A percentile compares a stretch with the other conserved stretches of the same genome.
phyloP scores from a whole-genome alignment of 92 coral and sea anemone species.

The Palythoa heliodiscus region DNA sequence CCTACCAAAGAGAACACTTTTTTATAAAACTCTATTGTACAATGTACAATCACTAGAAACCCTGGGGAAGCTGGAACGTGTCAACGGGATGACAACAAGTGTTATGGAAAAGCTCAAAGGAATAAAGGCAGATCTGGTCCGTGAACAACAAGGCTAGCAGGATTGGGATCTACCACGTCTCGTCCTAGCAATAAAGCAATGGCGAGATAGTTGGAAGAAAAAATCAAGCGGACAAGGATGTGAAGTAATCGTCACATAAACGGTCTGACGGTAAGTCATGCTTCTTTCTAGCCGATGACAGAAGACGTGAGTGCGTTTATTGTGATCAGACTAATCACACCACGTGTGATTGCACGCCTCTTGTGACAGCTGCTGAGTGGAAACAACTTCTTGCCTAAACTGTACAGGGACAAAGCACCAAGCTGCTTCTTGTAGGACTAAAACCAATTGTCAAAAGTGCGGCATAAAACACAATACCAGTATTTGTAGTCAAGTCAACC shows the following conservation, averaged over 20 bases:
- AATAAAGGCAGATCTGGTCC: too few species aligned
- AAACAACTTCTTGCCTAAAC: not conserved
- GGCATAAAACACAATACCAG: not conserved
- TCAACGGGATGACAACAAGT: not conserved
- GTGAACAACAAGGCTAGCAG: slow-evolving; percentile 24
- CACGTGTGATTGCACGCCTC: not conserved
- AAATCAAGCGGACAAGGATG: not conserved
- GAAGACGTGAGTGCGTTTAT: slow-evolving; percentile 35
- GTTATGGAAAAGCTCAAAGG: slow-evolving; percentile 28
- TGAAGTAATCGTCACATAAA: not conserved
- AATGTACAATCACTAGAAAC: slow-evolving; percentile 44
- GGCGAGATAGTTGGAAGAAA: slow-evolving; percentile 5
- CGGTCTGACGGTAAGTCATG: not conserved
- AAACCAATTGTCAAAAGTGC: not conserved
- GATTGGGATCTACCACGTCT: slow-evolving; percentile 23
- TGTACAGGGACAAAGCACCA: slow-evolving; percentile 18
- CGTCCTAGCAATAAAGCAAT: slow-evolving; percentile 4
- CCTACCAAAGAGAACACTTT: not conserved
- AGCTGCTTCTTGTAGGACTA: slow-evolving; percentile 13
- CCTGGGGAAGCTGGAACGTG: slow-evolving; percentile 25
- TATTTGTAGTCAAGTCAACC: not conserved
- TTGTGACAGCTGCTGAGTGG: not conserved
- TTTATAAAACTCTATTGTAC: too few species aligned
- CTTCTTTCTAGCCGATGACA: slow-evolving; percentile 23
- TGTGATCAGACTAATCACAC: slow-evolving; percentile 32